Base-by-base conservation (phyloP, 2,797 vertebrate genomes). In the Peromyscus nudipes region DNA sequence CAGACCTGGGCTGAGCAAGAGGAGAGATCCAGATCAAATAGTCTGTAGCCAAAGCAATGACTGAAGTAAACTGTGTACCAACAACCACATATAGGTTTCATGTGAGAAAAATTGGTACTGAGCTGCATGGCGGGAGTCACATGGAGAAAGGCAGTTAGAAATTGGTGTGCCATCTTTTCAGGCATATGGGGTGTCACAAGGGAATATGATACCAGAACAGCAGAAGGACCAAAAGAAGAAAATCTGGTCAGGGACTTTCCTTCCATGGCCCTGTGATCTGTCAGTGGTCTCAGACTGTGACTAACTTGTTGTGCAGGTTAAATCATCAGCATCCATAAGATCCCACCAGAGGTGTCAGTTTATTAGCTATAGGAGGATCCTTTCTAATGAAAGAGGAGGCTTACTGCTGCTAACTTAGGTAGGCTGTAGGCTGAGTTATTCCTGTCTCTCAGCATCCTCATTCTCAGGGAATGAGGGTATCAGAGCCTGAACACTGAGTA, bases 301-400 rank as follows among this genome's bases (percentile, higher is more conserved):
- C 8, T 37, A 9, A 31, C 2, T 87, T 69, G 13, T 21, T 19
- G 8, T 37, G 21, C 67, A 89, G 52, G 21, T 76, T 83, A 75
- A n/a, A 29, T 25, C 4, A 29, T 11, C 40, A 37, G 0, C 17
- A 19, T 43, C 34, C 2, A 0, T 25, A 16, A n/a, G n/a, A 25
- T 55, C 9, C 6, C 0, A 75, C 21, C 3, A 21, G 6, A 27
- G 13, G 4, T 11, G 1, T 89, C 19, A 67, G 29, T 46, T 31
- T n/a, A 1, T 34, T n/a, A 76, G 43, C 16, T 57, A 14, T 7
- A 14, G 19, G 27, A 87, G 21, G 52, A 52, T 13, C 16, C 2
- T 14, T n/a, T 77, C 27, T 77, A 62, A 43, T 31, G 17, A 75
- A 37, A 88, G 67, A 89, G 34, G 13, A 57, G 11, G 11, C 1